These are phyloP conservation scores for Meles meles DNA, from an alignment of 2,113 vertebrate species.

Conservation along the genomic window DNA sequence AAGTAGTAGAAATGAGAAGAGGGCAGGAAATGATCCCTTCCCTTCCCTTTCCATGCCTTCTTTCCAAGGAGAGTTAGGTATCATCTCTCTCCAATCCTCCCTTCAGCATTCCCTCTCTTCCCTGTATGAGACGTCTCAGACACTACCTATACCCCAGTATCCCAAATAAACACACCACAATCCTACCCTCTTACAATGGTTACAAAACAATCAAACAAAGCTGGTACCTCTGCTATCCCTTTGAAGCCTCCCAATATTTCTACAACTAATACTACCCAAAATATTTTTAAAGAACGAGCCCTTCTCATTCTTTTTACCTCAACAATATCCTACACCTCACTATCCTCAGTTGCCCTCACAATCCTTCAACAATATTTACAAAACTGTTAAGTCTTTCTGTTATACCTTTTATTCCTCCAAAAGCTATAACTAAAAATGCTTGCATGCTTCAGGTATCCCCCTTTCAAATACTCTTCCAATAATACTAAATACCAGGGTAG, in stretches of 20 bases:
- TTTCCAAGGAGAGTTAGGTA: not conserved
- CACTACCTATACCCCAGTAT: not conserved
- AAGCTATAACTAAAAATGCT: not conserved
- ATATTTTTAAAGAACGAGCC: not conserved
- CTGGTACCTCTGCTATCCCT: not conserved
- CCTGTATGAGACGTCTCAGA: not conserved
- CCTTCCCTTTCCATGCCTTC: not conserved
- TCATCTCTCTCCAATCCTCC: not conserved
- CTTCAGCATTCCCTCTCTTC: not conserved
- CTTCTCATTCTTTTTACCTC: not conserved
- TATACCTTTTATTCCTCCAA: not conserved
- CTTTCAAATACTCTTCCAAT: not conserved
- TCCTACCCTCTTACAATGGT: not conserved
- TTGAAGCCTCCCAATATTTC: not conserved
- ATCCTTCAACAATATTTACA: not conserved
- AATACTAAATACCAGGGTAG: not conserved
- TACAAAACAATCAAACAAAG: not conserved
- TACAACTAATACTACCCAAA: not conserved
- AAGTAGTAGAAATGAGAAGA: not conserved
- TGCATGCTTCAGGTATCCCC: not conserved
- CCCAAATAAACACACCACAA: not conserved
- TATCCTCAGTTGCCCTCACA: not conserved
- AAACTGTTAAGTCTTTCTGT: not conserved
- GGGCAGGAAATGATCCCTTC: not conserved
- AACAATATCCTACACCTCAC: not conserved